Base-by-base conservation (phyloP, 2,113 vertebrate genomes). In the Athene cunicularia region DNA sequence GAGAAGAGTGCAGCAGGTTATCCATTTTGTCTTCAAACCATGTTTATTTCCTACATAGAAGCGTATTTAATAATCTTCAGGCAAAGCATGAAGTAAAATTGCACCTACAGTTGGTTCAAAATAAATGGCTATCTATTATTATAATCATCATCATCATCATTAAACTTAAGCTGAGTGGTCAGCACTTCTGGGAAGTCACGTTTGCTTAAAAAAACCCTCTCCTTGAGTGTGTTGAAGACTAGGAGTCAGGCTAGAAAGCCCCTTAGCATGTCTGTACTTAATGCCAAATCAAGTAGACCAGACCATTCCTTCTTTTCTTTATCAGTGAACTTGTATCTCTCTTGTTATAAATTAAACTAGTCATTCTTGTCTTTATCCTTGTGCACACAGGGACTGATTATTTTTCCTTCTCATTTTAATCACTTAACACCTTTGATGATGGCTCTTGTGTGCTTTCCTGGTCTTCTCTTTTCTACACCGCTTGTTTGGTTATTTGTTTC, bases 401-500 rank as follows among this genome's bases (percentile, higher is more conserved):
- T 68, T 95, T 23, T 81, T 79, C 64, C 4, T 52, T n/a, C 56
- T 91, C 47, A 18, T 68, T 60, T 52, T 85, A 82, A 64, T 85
- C 27, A 19, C 35, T 91, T 91, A 4, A 56, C 47, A 24, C 18
- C 6, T 64, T 85, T 82, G 70, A 18, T 82, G 77, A 55, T 87
- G 39, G 22, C 35, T 94, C 58, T 87, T 81, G 49, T 23, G 27
- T 52, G 72, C 64, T 74, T 89, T 95, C 22, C 43, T 64, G 56
- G 18, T 82, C 16, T 59, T 75, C 35, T 87, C 22, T 93, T 84
- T 81, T 81, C 60, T 81, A 49, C 12, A 3, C 52, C 0, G 4
- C 77, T 85, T 82, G 56, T 82, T 91, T 91, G 60, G 73, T 84
- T 84, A 56, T 85, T 91, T 89, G 62, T 95, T 94, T 85, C 45